Evolutionary conservation across 2,113 vertebrate species (phyloP).

Genomic region (Ptyas mucosa): DNA sequence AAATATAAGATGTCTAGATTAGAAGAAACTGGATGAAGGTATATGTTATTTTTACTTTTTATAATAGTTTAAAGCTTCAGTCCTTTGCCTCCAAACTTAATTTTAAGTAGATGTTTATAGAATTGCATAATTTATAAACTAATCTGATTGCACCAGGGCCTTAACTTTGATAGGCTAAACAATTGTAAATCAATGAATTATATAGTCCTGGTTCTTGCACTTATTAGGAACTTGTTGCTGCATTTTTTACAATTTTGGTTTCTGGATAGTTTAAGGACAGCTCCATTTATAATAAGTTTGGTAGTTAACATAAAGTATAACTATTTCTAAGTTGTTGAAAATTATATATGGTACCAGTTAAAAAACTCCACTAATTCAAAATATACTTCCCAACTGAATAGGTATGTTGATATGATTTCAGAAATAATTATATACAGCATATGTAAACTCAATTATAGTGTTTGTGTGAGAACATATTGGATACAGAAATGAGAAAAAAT

Average conservation of each 20-base stretch:
- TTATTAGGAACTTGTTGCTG: background rate
- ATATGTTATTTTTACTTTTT: background rate
- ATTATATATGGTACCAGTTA: no score
- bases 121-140: background rate
- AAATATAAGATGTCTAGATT: background rate
- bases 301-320: no score
- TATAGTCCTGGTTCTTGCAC: background rate
- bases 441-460: no score
- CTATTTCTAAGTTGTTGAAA: no score
- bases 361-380: no score
- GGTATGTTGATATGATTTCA: background rate
- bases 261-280: no score
- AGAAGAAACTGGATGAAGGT: background rate
- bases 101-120: background rate
- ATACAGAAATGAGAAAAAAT: no score
- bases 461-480: no score
- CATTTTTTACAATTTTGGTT: no score
- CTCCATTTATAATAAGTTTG: no score
- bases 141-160: background rate
- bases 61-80: background rate
- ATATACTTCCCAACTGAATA: background rate
- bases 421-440: background rate
- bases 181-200: background rate
- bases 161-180: background rate
- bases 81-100: background rate